Conservation (phyloP, 2,888 invertebrate genomes). For the Scaptomyza cyrtandrae region DNA sequence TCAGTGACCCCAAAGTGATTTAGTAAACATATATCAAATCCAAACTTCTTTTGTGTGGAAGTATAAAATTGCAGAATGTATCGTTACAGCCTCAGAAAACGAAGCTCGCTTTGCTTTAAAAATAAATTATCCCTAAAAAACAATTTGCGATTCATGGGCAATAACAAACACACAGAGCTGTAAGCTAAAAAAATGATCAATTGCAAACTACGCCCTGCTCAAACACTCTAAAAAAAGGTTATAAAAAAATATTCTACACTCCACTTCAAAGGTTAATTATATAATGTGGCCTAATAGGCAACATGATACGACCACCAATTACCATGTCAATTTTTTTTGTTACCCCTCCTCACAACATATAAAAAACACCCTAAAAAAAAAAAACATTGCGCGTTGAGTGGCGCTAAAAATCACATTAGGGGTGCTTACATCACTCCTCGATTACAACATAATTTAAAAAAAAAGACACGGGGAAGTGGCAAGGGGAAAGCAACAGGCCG, state of each 20-base stretch:
- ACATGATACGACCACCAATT: slow-evolving; percentile 54
- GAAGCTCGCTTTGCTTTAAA: too few relatives aligned
- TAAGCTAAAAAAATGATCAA: slow-evolving; percentile 20
- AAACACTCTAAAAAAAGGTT: slow-evolving; percentile 26
- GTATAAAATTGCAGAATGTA: too few relatives aligned
- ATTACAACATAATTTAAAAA: slow-evolving; percentile 77
- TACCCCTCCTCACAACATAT: slow-evolving; percentile 41
- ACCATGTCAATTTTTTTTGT: slow-evolving; percentile 53
- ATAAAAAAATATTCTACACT: slow-evolving; percentile 1
- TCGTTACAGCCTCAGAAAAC: too few relatives aligned
- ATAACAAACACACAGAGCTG: background rate
- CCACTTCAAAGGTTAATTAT: slow-evolving; percentile 53
- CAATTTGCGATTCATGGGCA: background rate
- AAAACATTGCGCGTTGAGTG: slow-evolving; percentile 70
- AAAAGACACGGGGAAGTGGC: slow-evolving; percentile 18
- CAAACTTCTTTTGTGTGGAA: too few relatives aligned
- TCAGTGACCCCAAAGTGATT: too few relatives aligned
- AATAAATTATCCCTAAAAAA: too few relatives aligned
- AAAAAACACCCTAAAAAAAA: slow-evolving; percentile 60
- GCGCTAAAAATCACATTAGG: slow-evolving; percentile 80
- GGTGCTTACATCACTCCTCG: slow-evolving; percentile 71
- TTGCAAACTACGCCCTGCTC: slow-evolving; percentile 26
- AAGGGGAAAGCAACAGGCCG: slow-evolving; percentile 54
- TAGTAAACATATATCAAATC: too few relatives aligned
- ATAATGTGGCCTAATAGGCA: slow-evolving; percentile 46